Evolutionary conservation across 2,113 vertebrate species (phyloP), one percentile per base, ranked within the genome.

Genomic region (Siphamia tubifer): DNA sequence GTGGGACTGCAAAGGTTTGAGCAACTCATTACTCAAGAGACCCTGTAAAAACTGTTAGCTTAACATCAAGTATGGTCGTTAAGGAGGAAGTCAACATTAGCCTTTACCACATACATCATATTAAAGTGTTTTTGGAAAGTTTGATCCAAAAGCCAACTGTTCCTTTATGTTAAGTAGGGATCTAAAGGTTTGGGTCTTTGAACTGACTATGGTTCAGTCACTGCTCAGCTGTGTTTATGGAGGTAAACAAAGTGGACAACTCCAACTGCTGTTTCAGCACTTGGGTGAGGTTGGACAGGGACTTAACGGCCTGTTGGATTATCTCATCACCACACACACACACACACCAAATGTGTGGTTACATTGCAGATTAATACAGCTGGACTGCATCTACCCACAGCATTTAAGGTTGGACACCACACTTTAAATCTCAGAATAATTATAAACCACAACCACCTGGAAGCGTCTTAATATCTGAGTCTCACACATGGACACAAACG

Each of bases 91-190:
- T 86, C 61, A 75, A 75, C 57, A 39, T 79, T 49, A 51, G 45
- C 25, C 51, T 57, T 74, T 23, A 57, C 66, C 24, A 31, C 67
- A 80, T 85, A 68, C 57, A 74, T 85, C 80, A 79, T 62, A 28
- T 70, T 60, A 60, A 81, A 89, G 83, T 86, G 73, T 82, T 87
- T 86, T 64, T 40, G 85, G 73, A 79, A 80, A 74, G 51, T 77
- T 82, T 77, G 44, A 71, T 77, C 48, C 48, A 1, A 38, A 23
- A 68, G 34, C 38, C 38, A 28, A 13, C 34, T 19, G 34, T 27
- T 78, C 28, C 47, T 73, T 76, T 52, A 72, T 56, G 63, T 81
- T 49, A 55, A 74, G 57, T 60, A 10, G 17, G 43, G 66, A 73
- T 73, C 34, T 62, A 35, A 81, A 82, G 53, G 49, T 66, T 43